Evolutionary conservation across 2,888 invertebrate species (phyloP), one percentile per base, ranked within the genome.

Genomic region (Lacanobia oleracea): DNA sequence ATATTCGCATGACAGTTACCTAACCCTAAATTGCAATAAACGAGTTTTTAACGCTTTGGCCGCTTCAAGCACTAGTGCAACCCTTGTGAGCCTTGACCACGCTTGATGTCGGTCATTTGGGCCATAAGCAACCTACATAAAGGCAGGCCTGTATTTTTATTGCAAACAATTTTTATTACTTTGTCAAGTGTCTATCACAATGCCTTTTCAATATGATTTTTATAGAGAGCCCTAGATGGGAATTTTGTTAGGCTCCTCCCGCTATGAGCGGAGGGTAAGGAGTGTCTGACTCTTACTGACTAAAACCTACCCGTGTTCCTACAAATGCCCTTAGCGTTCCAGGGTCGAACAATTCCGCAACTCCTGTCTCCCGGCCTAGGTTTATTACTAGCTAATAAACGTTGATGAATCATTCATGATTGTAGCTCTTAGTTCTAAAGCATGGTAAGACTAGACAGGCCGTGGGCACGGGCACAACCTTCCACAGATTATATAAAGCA

Each of bases 371-470:
- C 62, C 33, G 67, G 67, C 16, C 74, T 76, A 57, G 53, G 62
- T 70, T 63, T 80, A 67, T 82, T 77, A 86, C 77, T 79, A 77
- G 69, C 69, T 83, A 82, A 79, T 77, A 74, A 72, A 64, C 59
- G 56, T 64, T 67, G 77, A 85, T 85, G 88, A 87, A 82, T 87
- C 86, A 87, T 80, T 83, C 79, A 81, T 82, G 79, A 67, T 77
- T 78, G 80, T 71, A 51, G 75, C 70, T 81, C 70, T 81, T 51
- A 67, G 71, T 62, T 69, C 53, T 73, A 72, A 82, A 80, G 67
- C 80, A 60, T 68, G 70, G 73, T 71, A 40, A 67, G 67, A 66
- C 78, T 56, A 74, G 73, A 70, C 69, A 51, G 62, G 66, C 62
- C 64, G 85, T 84, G 84, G 86, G 86, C 79, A 85, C 54, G 68